A percentile compares a stretch with the other conserved stretches of the same genome.
These are phyloP conservation scores for Lithophane semibrunnea DNA, from an alignment of 2,888 invertebrate genomes.

Conservation along the genomic window DNA sequence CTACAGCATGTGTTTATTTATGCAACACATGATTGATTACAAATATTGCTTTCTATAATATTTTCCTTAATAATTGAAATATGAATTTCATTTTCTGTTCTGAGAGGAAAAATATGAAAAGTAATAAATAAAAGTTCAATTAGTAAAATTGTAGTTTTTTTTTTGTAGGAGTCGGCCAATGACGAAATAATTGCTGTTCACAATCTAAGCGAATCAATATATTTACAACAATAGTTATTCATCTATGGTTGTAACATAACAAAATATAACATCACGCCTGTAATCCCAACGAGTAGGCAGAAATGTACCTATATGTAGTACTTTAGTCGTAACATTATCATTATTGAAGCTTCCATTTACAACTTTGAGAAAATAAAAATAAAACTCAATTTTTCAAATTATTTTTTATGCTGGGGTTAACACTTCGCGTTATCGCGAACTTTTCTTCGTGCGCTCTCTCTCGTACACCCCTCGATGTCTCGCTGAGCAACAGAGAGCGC, in stretches of 20 bases:
- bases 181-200: conserved; percentile 3
- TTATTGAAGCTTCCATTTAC: background rate
- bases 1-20: conserved; percentile 2
- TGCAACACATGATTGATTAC: background rate
- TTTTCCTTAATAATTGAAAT: conserved; percentile 5
- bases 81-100: background rate
- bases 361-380: background rate
- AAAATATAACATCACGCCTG: no score
- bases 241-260: background rate
- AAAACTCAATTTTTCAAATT: no score
- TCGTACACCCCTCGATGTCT: no score
- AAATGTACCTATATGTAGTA: no score
- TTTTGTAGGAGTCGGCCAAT: background rate
- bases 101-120: background rate
- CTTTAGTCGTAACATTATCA: background rate
- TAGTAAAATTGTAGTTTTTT: background rate
- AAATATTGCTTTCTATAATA: background rate
- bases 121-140: background rate
- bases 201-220: background rate
- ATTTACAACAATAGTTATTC: background rate
- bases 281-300: no score
- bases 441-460: no score
- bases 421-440: no score
- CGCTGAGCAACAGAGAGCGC: no score
- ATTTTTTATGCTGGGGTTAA: no score